Evolutionary conservation across 2,888 invertebrate genomes (phyloP).

Genomic region (Oscheius sp.): DNA sequence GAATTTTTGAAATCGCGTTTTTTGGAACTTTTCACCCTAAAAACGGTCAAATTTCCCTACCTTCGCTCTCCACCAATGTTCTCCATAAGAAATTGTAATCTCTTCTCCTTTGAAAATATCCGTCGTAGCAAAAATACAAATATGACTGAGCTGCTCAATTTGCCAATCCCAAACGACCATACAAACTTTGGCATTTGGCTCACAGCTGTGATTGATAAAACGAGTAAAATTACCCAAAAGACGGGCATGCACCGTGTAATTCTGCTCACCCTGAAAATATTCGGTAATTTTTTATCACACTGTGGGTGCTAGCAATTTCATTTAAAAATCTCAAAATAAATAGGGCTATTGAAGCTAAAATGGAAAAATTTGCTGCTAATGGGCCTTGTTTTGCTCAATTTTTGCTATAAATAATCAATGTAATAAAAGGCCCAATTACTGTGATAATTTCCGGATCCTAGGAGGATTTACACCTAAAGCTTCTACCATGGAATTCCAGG

Average conservation of each 20-base stretch:
- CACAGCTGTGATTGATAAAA: conserved; percentile 61
- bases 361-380: too few species aligned
- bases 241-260: conserved; percentile 55
- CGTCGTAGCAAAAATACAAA: conserved; percentile 55
- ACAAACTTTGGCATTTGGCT: conserved; percentile 58
- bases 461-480: too few species aligned
- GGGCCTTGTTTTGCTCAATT: too few species aligned
- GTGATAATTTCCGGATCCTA: too few species aligned
- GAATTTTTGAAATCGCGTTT: too few species aligned
- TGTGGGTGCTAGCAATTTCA: too few species aligned
- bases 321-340: too few species aligned
- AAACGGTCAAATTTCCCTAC: conserved; percentile 20
- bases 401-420: too few species aligned
- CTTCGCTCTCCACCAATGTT: conserved; percentile 59
- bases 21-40: background rate
- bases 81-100: conserved; percentile 61
- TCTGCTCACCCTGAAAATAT: conserved; percentile 47
- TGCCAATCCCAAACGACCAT: conserved; percentile 58
- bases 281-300: background rate
- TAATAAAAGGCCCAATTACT: too few species aligned
- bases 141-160: conserved; percentile 50
- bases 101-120: conserved; percentile 52
- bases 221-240: conserved; percentile 57
- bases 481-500: too few species aligned
- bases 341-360: too few species aligned